phyloP scores from a whole-genome alignment of 2,888 invertebrate species.

The Helobdella robusta region DNA sequence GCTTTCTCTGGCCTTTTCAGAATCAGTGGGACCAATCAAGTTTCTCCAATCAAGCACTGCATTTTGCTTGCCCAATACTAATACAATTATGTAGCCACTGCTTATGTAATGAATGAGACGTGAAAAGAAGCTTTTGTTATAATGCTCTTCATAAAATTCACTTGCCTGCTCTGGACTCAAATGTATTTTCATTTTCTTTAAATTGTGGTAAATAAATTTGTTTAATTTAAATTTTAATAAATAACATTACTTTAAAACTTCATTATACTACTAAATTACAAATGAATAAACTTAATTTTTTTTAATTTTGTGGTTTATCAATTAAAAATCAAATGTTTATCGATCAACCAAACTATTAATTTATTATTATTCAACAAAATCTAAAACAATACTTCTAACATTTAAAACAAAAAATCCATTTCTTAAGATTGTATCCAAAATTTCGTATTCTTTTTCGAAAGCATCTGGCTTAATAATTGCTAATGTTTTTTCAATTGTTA shows the following conservation, averaged over 20 bases:
- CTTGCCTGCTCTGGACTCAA: slow-evolving; percentile 76
- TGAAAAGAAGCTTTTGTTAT: slow-evolving; percentile 65
- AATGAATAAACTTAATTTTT: too few relatives aligned
- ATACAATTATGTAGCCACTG: slow-evolving; percentile 63
- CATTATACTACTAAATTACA: too few relatives aligned
- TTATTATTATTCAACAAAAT: background rate
- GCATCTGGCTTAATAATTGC: slow-evolving; percentile 14
- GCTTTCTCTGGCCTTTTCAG: slow-evolving; percentile 54
- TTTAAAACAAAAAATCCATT: slow-evolving; percentile 8
- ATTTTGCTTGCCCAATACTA: slow-evolving; percentile 60
- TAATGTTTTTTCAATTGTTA: slow-evolving; percentile 1
- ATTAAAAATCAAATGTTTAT: background rate
- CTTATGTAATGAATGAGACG: slow-evolving; percentile 71
- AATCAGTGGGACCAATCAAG: slow-evolving; percentile 62
- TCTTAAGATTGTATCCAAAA: slow-evolving; percentile 4
- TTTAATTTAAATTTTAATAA: too few relatives aligned
- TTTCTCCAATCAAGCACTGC: slow-evolving; percentile 65
- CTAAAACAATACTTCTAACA: background rate
- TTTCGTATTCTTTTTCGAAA: background rate
- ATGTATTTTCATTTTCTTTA: slow-evolving; percentile 60
- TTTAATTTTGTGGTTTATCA: background rate
- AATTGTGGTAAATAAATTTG: slow-evolving; percentile 12
- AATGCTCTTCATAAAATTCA: slow-evolving; percentile 69
- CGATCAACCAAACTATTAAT: too few relatives aligned
- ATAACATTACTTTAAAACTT: too few relatives aligned